Percentiles rank a stretch among this genome's conserved stretches.
These are phyloP conservation scores for Xiphias gladius DNA, from an alignment of 2,113 vertebrate species.

Conservation along the genomic window DNA sequence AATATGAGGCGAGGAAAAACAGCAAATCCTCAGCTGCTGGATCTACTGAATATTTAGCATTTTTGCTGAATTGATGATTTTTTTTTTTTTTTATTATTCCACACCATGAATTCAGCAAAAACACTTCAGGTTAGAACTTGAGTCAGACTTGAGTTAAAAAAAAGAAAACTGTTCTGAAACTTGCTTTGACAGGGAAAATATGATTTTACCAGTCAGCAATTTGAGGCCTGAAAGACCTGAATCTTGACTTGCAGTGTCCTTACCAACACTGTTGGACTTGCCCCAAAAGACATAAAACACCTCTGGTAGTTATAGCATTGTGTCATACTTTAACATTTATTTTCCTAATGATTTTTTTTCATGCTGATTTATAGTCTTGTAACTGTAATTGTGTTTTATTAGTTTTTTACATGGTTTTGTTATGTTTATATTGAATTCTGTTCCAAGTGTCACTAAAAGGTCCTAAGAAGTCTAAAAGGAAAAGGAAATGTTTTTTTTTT, in stretches of 20 bases:
- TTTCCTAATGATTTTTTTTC: background rate
- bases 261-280: background rate
- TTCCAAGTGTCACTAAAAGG: background rate
- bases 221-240: background rate
- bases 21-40: background rate
- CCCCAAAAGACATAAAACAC: background rate
- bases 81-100: too few species aligned
- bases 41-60: too few species aligned
- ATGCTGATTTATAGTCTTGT: background rate
- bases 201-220: background rate
- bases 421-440: background rate
- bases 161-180: background rate
- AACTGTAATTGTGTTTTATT: constrained; percentile 1
- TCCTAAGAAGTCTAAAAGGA: background rate
- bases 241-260: background rate
- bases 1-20: background rate
- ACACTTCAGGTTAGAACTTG: too few species aligned
- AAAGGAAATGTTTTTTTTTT: background rate
- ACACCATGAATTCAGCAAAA: too few species aligned
- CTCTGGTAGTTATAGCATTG: background rate
- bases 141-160: too few species aligned
- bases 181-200: background rate
- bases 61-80: too few species aligned
- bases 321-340: background rate
- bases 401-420: background rate